Evolutionary conservation across 2,797 vertebrate genomes (phyloP), one percentile per base, ranked within the genome.

Genomic region (Silurus aristotelis): DNA sequence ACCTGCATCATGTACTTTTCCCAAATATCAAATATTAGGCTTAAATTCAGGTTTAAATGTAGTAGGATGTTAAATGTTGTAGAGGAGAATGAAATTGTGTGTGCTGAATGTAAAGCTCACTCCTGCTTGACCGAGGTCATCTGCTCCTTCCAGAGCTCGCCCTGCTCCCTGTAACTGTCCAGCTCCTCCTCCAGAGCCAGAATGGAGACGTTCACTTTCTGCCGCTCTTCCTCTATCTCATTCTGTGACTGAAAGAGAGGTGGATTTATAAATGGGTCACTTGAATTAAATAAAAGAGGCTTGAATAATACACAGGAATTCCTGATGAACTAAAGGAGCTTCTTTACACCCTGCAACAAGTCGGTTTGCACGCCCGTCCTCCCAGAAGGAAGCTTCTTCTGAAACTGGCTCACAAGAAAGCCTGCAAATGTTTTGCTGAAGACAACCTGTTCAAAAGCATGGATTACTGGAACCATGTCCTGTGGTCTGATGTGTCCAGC

Each of bases 131-230:
- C 93, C 83, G 92, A 92, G 82, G 96, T 95, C 90, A 97, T 95
- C 94, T 96, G 93, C 58, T 73, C 94, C 92, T 93, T 96, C 97
- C 97, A 98, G 85, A 94, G 93, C 14, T 93, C 90, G 0, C 92
- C 94, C 89, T 97, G 95, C 79, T 96, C 95, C 0, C 92, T 90
- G 86, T 94, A 95, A 92, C 94, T 94, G 82, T 97, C 95, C 90
- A 99, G 94, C 90, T 98, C 96, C 8, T 92, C 93, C 91, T 97
- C 97, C 87, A 99, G 92, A 63, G 91, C 94, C 79, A 95, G 87
- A 64, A 99, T 92, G 46, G 96, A 93, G 0, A 90, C 6, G 5
- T 96, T 96, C 80, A 98, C 96, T 87, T 95, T 95, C 94, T 98
- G 95, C 72, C 94, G 93, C 94, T 99, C 97, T 0, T 95, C 93